Conservation (phyloP, 2,797 vertebrate species). For the Cephalopachus bancanus region DNA sequence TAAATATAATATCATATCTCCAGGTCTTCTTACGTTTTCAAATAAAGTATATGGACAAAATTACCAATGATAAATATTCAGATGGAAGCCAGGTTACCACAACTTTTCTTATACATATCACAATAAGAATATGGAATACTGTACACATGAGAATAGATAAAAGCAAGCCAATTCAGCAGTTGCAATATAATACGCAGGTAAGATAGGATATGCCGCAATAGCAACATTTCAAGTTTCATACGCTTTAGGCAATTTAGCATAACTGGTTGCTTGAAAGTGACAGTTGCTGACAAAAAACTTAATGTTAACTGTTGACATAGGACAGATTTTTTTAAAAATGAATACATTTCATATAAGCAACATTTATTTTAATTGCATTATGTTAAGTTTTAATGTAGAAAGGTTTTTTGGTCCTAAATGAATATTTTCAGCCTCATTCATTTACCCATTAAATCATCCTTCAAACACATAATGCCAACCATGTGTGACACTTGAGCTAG, state of each 20-base stretch:
- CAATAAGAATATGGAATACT: background rate
- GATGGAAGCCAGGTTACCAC: background rate
- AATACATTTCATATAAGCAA: slow-evolving; percentile 11
- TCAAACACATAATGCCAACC: background rate
- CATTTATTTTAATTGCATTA: background rate
- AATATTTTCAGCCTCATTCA: slow-evolving; percentile 11
- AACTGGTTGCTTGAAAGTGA: background rate
- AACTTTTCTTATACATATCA: background rate
- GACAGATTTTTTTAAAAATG: background rate
- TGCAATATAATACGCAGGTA: background rate
- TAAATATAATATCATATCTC: background rate
- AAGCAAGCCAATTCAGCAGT: background rate
- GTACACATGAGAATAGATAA: background rate
- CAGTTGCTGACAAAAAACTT: slow-evolving; percentile 41
- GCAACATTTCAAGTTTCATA: background rate
- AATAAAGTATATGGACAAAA: background rate
- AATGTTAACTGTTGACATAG: background rate
- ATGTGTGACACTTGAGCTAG: background rate
- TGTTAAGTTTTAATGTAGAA: slow-evolving; percentile 34
- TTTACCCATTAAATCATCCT: slow-evolving; percentile 31
- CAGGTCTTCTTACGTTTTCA: background rate
- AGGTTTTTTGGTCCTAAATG: slow-evolving; percentile 6
- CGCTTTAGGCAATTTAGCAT: background rate
- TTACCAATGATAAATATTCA: background rate
- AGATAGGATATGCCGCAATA: background rate